Conservation (phyloP, 2,113 vertebrate species). For the Gila orcuttii region DNA sequence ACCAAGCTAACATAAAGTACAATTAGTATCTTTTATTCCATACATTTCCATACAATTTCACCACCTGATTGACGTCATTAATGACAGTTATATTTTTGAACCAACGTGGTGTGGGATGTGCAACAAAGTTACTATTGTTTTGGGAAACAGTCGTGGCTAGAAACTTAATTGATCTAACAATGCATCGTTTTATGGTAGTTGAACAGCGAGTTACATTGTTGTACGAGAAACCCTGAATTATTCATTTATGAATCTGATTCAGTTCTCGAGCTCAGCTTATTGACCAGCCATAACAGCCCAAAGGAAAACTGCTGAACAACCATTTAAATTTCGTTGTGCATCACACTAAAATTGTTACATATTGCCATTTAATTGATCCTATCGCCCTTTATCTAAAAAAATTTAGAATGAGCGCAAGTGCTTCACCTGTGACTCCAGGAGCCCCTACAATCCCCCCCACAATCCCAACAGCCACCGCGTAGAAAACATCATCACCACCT, state of each 20-base stretch:
- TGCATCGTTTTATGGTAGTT: background rate
- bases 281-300: background rate
- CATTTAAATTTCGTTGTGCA: background rate
- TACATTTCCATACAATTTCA: too few species aligned
- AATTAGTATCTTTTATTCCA: too few species aligned
- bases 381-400: background rate
- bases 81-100: background rate
- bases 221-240: background rate
- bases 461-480: constrained; percentile 82
- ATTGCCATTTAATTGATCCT: background rate
- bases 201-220: background rate
- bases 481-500: constrained; percentile 84
- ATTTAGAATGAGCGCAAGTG: constrained; percentile 85
- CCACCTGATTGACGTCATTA: background rate
- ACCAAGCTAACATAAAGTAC: too few species aligned
- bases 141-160: background rate
- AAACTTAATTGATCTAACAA: background rate
- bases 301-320: background rate
- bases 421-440: constrained; percentile 85
- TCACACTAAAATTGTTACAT: background rate
- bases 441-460: constrained; percentile 72
- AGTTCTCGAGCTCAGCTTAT: background rate
- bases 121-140: background rate
- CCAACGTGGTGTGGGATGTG: background rate
- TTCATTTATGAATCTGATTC: background rate